A percentile compares a stretch with the other conserved stretches of the same genome.
These are phyloP conservation scores for Odocoileus hemionus DNA, from an alignment of 2,113 vertebrate genomes.

Conservation along the genomic window DNA sequence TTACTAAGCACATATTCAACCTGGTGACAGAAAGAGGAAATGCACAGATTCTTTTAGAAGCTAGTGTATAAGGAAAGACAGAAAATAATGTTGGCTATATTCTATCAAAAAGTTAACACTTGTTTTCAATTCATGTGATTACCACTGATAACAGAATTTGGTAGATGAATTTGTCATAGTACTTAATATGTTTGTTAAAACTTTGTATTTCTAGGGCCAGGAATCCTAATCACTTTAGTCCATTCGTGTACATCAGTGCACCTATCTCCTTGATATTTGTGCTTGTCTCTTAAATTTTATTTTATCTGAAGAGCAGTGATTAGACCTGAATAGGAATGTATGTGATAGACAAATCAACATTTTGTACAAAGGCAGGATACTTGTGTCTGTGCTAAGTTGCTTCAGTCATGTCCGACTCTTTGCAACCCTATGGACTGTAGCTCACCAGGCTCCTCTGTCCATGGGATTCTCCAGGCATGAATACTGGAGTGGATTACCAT, in stretches of 20 bases:
- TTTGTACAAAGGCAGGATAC: not conserved
- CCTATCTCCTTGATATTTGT: constrained; percentile 32
- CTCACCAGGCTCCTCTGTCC: not conserved
- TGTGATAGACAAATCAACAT: not conserved
- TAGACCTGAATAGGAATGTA: not conserved
- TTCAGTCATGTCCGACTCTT: not conserved
- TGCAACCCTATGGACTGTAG: not conserved
- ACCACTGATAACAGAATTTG: not conserved
- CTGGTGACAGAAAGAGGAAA: not conserved
- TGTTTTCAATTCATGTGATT: constrained; percentile 18
- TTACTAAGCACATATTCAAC: not conserved
- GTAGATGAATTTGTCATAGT: constrained; percentile 39
- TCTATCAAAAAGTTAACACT: not conserved
- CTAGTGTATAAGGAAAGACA: not conserved
- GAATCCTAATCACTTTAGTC: constrained; percentile 16
- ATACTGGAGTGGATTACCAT: not conserved
- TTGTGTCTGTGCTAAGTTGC: not conserved
- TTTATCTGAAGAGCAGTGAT: constrained; percentile 25
- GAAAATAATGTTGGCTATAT: not conserved
- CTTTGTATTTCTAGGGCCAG: not conserved
- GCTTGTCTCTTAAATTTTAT: not conserved
- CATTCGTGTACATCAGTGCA: not conserved
- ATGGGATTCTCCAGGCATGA: not conserved
- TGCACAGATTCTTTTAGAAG: not conserved
- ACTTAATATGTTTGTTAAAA: constrained; percentile 43